Percentiles rank a stretch among this genome's conserved stretches.
Conservation (phyloP, 2,113 vertebrate species). For the Xyliphius kryptos region DNA sequence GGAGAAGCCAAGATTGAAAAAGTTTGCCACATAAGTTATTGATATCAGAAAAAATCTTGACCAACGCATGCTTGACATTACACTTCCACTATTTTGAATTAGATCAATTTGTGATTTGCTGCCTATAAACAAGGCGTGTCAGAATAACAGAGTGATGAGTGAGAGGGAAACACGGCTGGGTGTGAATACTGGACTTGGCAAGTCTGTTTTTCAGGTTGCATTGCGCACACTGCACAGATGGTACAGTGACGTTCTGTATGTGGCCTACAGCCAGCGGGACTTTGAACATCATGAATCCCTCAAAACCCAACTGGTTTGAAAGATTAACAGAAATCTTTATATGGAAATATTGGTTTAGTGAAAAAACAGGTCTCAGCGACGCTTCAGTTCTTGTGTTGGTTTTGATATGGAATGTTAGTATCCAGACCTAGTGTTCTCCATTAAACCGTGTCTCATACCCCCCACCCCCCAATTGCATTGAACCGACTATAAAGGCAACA, state of each 20-base stretch:
- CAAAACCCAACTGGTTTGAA: not conserved
- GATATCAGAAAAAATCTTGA: conserved; percentile 5
- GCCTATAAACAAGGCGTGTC: not conserved
- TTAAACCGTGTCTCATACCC: too few species aligned
- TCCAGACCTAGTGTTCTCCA: too few species aligned
- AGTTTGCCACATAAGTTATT: too few species aligned
- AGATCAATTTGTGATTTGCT: conserved; percentile 26
- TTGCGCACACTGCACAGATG: conserved; percentile 25
- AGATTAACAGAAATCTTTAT: too few species aligned
- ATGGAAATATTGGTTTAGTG: too few species aligned
- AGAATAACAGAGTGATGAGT: not conserved
- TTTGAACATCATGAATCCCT: conserved; percentile 10
- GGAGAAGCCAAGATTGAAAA: too few species aligned
- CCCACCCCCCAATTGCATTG: too few species aligned
- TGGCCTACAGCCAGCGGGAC: conserved; percentile 9
- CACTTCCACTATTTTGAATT: not conserved
- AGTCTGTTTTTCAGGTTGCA: conserved; percentile 3
- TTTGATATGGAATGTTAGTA: too few species aligned
- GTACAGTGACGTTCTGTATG: not conserved
- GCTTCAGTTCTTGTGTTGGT: too few species aligned
- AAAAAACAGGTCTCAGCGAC: too few species aligned
- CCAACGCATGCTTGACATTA: conserved; percentile 1
- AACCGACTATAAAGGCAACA: too few species aligned
- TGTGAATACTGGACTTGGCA: not conserved
- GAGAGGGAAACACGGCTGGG: conserved; percentile 6